These are phyloP conservation scores for Nannobrachium achirus DNA, from an alignment of 2,113 vertebrate species.

Conservation along the genomic window DNA sequence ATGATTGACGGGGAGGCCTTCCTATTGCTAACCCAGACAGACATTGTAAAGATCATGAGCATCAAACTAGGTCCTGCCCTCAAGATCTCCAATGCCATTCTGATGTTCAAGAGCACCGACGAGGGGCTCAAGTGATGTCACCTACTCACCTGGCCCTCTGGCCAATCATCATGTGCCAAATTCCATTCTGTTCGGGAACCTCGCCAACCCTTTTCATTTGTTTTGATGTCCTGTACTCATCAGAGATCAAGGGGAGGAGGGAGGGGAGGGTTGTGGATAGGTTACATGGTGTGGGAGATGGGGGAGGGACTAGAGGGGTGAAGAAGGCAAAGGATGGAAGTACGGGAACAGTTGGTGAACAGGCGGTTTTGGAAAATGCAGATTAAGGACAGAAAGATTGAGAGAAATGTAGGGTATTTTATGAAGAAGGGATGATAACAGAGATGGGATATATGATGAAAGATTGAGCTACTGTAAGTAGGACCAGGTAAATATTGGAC, in stretches of 20 bases:
- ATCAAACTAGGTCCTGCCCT: constrained; percentile 97
- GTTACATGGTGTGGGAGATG: neutral
- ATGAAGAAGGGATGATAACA: too few relatives aligned
- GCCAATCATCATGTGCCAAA: constrained; percentile 72
- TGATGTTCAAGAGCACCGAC: constrained; percentile 98
- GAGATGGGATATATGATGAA: too few relatives aligned
- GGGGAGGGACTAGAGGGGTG: neutral
- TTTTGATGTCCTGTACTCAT: constrained; percentile 77
- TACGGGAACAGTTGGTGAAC: neutral
- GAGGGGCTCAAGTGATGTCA: constrained; percentile 89
- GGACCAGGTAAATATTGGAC: neutral
- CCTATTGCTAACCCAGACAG: constrained; percentile 94
- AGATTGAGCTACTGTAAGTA: too few relatives aligned
- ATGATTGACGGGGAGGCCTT: constrained; percentile 98
- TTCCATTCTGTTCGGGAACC: constrained; percentile 65
- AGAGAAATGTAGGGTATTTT: too few relatives aligned
- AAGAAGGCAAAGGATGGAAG: neutral
- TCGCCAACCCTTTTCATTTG: constrained; percentile 67
- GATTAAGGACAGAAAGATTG: too few relatives aligned
- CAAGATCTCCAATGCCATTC: constrained; percentile 99
- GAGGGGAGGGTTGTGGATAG: neutral
- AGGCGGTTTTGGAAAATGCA: too few relatives aligned
- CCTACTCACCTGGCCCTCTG: constrained; percentile 1
- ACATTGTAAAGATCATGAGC: constrained; percentile 99
- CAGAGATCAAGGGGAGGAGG: constrained; percentile 58